Base-by-base conservation (phyloP, 2,797 vertebrate species). In the Microctenopoma steveboyesi region DNA sequence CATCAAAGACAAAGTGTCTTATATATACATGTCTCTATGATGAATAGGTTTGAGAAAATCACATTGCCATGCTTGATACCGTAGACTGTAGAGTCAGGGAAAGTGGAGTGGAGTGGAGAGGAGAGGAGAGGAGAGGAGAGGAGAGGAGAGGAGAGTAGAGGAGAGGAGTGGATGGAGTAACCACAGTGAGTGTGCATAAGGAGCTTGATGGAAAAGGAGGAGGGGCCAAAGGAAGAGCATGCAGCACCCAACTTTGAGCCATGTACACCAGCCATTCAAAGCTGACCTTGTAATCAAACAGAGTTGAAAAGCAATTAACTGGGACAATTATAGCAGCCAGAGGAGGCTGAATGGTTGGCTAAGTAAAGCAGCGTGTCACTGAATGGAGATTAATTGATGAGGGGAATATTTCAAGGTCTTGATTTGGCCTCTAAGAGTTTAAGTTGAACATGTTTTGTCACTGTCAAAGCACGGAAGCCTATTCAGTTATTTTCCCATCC, bases 251-350 rank as follows among this genome's bases (percentile, higher is more conserved):
- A 86, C 86, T 89, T 88, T 86, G 81, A 87, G 80, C 76, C 77
- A 82, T 86, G 81, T 77, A 87, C 81, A 87, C 82, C 85, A 89
- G 84, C 90, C 88, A 89, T 89, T 92, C 90, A 90, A 78, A 79
- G 79, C 74, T 83, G 94, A 95, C 94, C 95, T 95, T 95, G 93
- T 94, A 95, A 95, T 89, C 86, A 95, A 92, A 94, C 92, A 92
- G 91, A 94, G 89, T 92, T 93, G 90, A 94, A 95, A 95, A 94
- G 94, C 93, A 95, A 95, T 94, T 95, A 95, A 95, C 93, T 92
- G 81, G 92, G 91, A 90, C 93, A 95, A 95, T 95, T 94, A 94
- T 94, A 91, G 92, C 91, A 89, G 91, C 90, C 90, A 88, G 91
- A 91, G 8, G 70, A 93, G 91, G 89, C 86, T 93, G 92, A 94